Percentiles rank a stretch among this genome's conserved stretches.
These are phyloP conservation scores for Drosophila fuyamai DNA, from an alignment of 1,140 invertebrate species.

Conservation along the genomic window DNA sequence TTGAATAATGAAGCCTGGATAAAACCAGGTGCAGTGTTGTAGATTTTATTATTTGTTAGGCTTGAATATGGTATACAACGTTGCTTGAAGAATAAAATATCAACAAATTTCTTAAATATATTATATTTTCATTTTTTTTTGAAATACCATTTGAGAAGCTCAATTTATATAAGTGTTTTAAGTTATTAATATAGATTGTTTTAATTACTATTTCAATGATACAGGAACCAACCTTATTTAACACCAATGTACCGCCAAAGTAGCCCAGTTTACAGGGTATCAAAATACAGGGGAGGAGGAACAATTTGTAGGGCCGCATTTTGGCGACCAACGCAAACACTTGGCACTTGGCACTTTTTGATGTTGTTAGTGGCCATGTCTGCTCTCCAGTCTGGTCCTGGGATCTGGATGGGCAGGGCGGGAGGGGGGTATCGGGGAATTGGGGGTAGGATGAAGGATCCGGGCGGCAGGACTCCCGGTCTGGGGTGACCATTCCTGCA, in stretches of 20 bases:
- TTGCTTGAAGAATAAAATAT: too few relatives aligned
- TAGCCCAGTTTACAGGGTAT: constrained; percentile 5
- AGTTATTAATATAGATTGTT: too few relatives aligned
- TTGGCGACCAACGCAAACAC: constrained; percentile 72
- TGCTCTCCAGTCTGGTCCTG: constrained; percentile 32
- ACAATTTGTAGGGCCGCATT: constrained; percentile 56
- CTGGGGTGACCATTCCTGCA: constrained; percentile 61
- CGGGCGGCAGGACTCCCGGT: background rate
- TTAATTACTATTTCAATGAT: too few relatives aligned
- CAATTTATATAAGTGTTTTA: background rate
- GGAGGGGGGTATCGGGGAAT: background rate
- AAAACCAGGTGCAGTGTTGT: too few relatives aligned
- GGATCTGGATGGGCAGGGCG: background rate
- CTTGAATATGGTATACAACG: too few relatives aligned
- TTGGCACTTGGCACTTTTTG: constrained; percentile 79
- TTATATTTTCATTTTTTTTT: too few relatives aligned
- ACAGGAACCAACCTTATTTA: background rate
- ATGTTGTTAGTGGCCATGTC: constrained; percentile 81
- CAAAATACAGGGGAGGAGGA: background rate
- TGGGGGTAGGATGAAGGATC: background rate
- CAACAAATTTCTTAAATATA: too few relatives aligned
- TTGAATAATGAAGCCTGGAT: too few relatives aligned
- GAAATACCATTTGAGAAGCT: too few relatives aligned
- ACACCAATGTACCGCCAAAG: background rate
- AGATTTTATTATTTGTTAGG: too few relatives aligned